Conservation (phyloP, 2,797 vertebrate species). For the Ctenosaura bakeri region DNA sequence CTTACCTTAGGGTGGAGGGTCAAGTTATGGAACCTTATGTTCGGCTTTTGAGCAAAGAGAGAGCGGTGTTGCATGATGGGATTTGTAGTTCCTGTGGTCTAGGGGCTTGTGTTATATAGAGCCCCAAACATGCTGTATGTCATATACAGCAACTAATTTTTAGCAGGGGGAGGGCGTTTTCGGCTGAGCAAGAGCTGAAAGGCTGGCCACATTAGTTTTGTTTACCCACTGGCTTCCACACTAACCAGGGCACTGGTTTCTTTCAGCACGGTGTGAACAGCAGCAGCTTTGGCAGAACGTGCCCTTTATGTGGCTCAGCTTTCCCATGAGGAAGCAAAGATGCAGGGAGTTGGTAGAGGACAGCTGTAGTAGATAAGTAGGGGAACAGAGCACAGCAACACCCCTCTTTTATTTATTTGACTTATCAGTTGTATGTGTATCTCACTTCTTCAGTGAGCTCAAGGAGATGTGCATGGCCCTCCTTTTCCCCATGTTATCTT, state of each 20-base stretch:
- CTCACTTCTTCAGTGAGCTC: neutral
- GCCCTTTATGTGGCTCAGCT: neutral
- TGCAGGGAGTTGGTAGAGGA: neutral
- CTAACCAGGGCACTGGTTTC: neutral
- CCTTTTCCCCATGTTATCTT: neutral
- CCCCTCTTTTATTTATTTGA: neutral
- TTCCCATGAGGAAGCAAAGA: neutral
- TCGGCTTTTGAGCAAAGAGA: neutral
- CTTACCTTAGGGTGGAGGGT: neutral
- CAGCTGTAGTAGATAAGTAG: neutral
- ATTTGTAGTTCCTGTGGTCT: conserved; percentile 2
- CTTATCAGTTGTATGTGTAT: neutral
- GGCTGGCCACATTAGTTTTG: neutral
- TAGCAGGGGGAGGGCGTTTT: neutral
- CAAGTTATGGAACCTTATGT: neutral
- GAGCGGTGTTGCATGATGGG: neutral
- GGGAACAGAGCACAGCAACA: neutral
- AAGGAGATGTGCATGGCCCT: neutral
- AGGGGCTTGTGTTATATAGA: neutral
- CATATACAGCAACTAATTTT: neutral
- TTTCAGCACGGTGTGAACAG: neutral
- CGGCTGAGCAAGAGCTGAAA: neutral
- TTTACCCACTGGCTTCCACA: neutral
- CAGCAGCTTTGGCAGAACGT: neutral
- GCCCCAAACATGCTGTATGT: neutral